Percentiles rank a stretch among this genome's conserved stretches.
These are phyloP conservation scores for Holacanthus passer DNA, from an alignment of 2,113 vertebrate species.

Conservation along the genomic window DNA sequence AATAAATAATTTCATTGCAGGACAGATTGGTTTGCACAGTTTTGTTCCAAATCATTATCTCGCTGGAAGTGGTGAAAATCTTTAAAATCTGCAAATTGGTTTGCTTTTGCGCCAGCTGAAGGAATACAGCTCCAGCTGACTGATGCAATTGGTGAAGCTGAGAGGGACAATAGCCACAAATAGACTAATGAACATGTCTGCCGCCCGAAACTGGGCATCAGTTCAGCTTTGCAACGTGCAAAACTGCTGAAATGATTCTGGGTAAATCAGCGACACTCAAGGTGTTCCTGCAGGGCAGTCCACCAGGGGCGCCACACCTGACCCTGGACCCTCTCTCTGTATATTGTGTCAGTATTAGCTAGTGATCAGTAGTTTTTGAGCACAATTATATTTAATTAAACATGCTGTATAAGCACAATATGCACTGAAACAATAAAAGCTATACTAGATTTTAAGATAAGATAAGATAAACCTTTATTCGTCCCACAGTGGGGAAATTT, in stretches of 20 bases:
- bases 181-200: slow-evolving; percentile 32
- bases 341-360: not conserved
- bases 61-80: slow-evolving; percentile 58
- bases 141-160: slow-evolving; percentile 36
- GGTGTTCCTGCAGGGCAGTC: not conserved
- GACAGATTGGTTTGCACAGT: slow-evolving; percentile 54
- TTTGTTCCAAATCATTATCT: slow-evolving; percentile 68
- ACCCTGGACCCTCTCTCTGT: not conserved
- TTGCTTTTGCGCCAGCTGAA: slow-evolving; percentile 49
- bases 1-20: slow-evolving; percentile 41
- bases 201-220: not conserved
- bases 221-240: not conserved
- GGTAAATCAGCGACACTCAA: not conserved
- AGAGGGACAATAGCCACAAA: slow-evolving; percentile 30
- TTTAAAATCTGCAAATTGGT: slow-evolving; percentile 60
- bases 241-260: not conserved
- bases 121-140: slow-evolving; percentile 20
- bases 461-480: too few relatives aligned
- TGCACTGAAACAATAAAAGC: not conserved
- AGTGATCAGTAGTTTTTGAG: not conserved
- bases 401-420: not conserved
- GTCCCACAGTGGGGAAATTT: too few relatives aligned
- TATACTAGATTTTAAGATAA: not conserved
- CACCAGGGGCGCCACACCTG: not conserved
- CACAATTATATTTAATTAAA: not conserved